Conservation (phyloP, 2,888 invertebrate species). For the Bimastos eiseni region DNA sequence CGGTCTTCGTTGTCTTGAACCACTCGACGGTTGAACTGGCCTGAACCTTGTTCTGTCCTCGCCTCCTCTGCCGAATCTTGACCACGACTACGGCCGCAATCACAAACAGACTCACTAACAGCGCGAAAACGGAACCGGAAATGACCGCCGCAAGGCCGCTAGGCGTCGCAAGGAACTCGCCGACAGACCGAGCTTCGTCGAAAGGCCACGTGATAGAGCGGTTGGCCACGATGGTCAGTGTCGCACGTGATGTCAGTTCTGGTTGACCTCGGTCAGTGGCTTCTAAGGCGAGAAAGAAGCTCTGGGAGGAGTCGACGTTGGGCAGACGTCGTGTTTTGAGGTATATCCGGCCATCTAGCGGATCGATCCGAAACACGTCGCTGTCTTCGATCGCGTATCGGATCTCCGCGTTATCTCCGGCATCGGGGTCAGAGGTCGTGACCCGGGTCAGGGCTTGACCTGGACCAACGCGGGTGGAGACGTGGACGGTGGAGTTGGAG, state of each 20-base stretch:
- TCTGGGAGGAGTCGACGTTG: neutral
- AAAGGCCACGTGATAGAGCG: neutral
- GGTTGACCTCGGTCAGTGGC: neutral
- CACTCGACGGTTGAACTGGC: neutral
- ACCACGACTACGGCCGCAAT: neutral
- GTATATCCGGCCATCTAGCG: neutral
- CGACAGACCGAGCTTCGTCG: neutral
- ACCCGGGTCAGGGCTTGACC: conserved; percentile 36
- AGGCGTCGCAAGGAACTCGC: neutral
- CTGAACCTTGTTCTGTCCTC: conserved; percentile 13
- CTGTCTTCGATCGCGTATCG: conserved; percentile 23
- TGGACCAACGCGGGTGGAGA: conserved; percentile 35
- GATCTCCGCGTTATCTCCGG: conserved; percentile 36
- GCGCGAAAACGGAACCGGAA: neutral
- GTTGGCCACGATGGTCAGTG: conserved; percentile 17
- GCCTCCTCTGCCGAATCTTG: neutral
- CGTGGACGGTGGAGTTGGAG: conserved; percentile 37
- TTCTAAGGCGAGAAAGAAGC: neutral
- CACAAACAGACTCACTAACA: neutral
- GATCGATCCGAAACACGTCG: neutral
- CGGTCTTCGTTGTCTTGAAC: neutral
- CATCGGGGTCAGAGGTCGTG: conserved; percentile 37
- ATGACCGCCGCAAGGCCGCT: neutral
- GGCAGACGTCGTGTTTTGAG: neutral
- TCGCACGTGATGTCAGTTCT: conserved; percentile 1